phyloP scores from a whole-genome alignment of 2,797 vertebrate genomes.

The Enteromius mattozi region DNA sequence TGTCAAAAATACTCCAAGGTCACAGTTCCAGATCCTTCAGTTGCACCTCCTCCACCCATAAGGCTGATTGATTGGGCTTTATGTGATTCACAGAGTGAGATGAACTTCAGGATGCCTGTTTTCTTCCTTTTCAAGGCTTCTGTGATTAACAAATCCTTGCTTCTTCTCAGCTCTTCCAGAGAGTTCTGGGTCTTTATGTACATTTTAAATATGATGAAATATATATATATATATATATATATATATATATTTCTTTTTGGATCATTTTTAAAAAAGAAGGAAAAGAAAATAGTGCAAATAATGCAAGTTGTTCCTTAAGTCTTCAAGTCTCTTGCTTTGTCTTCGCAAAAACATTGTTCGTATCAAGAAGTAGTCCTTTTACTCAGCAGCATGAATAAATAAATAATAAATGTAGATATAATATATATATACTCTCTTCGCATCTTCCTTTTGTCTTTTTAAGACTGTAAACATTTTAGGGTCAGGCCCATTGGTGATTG shows the following conservation, averaged over 20 bases:
- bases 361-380: conserved; percentile 65
- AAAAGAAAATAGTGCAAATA: conserved; percentile 80
- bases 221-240: neutral
- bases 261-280: conserved; percentile 41
- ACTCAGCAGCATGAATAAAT: conserved; percentile 81
- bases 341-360: conserved; percentile 56
- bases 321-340: conserved; percentile 58
- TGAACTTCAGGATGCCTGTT: conserved; percentile 40
- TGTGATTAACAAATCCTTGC: conserved; percentile 52
- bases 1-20: conserved; percentile 33
- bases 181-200: conserved; percentile 54
- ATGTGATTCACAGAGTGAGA: conserved; percentile 56
- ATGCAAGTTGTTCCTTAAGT: conserved; percentile 64
- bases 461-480: conserved; percentile 70
- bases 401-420: conserved; percentile 72
- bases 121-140: conserved; percentile 49
- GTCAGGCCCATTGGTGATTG: conserved; percentile 49
- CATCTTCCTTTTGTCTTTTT: conserved; percentile 58
- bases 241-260: conserved; percentile 7
- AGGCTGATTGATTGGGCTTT: conserved; percentile 48
- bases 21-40: conserved; percentile 40
- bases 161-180: conserved; percentile 47
- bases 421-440: conserved; percentile 64
- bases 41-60: neutral
- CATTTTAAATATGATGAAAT: conserved; percentile 55